These are phyloP conservation scores for Uloborus plumipes DNA, from an alignment of 2,888 invertebrate genomes.

Conservation along the genomic window DNA sequence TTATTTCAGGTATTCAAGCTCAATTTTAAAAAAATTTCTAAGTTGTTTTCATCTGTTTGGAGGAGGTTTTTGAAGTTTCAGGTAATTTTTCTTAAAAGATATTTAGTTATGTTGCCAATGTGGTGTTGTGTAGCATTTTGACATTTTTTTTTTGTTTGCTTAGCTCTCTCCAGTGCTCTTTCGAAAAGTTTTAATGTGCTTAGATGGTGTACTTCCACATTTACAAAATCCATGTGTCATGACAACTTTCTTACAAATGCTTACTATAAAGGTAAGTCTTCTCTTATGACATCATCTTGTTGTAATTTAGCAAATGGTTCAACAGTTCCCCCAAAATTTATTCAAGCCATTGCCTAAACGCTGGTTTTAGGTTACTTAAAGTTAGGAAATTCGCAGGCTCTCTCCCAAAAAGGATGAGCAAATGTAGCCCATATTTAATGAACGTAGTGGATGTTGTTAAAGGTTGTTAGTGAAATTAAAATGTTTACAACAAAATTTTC, in stretches of 20 bases:
- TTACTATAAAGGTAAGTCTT: slow-evolving; percentile 80
- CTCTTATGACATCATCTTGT: no score
- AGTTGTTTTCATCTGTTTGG: slow-evolving; percentile 39
- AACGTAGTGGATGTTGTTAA: no score
- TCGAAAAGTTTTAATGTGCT: slow-evolving; percentile 82
- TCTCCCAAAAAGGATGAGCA: no score
- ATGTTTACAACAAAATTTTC: no score
- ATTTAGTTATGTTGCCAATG: background rate
- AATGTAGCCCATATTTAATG: no score
- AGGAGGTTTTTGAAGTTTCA: slow-evolving; percentile 19
- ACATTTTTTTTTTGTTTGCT: slow-evolving; percentile 1
- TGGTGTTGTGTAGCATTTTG: no score
- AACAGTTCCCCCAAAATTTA: no score
- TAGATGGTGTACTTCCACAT: slow-evolving; percentile 84
- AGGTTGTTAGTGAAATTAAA: no score
- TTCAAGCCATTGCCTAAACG: no score
- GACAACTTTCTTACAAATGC: slow-evolving; percentile 94
- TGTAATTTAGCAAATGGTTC: no score
- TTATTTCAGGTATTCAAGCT: background rate
- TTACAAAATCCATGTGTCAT: slow-evolving; percentile 85
- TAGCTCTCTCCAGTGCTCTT: slow-evolving; percentile 77
- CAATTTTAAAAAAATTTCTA: slow-evolving; percentile 29
- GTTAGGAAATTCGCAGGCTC: no score
- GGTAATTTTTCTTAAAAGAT: slow-evolving; percentile 1
- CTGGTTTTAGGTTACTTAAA: no score